phyloP scores from a whole-genome alignment of 1,140 invertebrate species.

The Drosophila nikananu region DNA sequence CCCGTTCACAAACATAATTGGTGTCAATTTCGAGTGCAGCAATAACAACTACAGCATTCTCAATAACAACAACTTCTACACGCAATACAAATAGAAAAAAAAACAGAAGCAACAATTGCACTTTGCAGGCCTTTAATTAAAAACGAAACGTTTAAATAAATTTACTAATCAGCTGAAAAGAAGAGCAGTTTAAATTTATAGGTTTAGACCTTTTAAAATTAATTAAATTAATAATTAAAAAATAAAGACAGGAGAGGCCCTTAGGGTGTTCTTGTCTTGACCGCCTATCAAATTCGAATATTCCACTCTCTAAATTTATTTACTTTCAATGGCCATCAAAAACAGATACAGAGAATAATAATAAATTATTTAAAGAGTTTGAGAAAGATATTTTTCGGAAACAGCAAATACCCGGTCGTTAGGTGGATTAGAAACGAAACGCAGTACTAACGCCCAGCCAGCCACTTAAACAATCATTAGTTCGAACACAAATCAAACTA shows the following conservation, averaged over 20 bases:
- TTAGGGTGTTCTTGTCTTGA: too few species aligned
- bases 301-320: too few species aligned
- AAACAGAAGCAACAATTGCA: slow-evolving; percentile 12
- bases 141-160: background rate
- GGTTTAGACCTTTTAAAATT: too few species aligned
- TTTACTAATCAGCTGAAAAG: background rate
- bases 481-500: slow-evolving; percentile 28
- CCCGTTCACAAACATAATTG: slow-evolving; percentile 66
- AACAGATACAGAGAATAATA: too few species aligned
- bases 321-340: too few species aligned
- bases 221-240: too few species aligned
- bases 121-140: slow-evolving; percentile 26
- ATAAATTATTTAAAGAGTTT: background rate
- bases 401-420: background rate
- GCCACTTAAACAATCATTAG: slow-evolving; percentile 39
- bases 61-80: slow-evolving; percentile 8
- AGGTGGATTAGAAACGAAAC: slow-evolving; percentile 13
- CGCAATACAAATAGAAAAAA: background rate
- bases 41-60: background rate
- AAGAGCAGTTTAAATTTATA: background rate
- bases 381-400: background rate
- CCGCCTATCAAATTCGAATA: too few species aligned
- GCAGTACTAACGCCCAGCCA: slow-evolving; percentile 1
- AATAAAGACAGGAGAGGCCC: too few species aligned
- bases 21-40: slow-evolving; percentile 57